Evolutionary conservation across 1,140 invertebrate species (phyloP).

Genomic region (Mactra quadrangularis): DNA sequence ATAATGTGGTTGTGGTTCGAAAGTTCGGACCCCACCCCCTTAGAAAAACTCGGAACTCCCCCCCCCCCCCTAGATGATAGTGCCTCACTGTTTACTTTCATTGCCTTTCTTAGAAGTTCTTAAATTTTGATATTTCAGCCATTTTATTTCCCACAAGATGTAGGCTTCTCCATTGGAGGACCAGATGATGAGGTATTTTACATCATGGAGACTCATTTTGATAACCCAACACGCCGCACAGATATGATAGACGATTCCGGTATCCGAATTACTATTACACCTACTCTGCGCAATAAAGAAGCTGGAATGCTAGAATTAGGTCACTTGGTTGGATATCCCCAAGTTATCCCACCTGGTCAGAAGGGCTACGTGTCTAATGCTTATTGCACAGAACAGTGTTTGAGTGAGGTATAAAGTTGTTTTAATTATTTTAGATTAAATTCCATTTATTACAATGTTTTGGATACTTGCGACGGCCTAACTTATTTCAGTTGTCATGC

Average conservation of each 20-base stretch:
- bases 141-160: slow-evolving; percentile 63
- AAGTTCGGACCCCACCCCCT: too few species aligned
- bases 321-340: neutral
- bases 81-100: too few species aligned
- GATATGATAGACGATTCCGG: slow-evolving; percentile 45
- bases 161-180: slow-evolving; percentile 57
- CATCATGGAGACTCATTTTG: slow-evolving; percentile 66
- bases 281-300: slow-evolving; percentile 14
- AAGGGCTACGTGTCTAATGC: neutral
- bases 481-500: too few species aligned
- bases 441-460: too few species aligned
- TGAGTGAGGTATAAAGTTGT: slow-evolving; percentile 20
- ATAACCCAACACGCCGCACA: slow-evolving; percentile 57
- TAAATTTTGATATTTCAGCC: slow-evolving; percentile 53
- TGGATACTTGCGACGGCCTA: too few species aligned
- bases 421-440: too few species aligned
- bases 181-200: slow-evolving; percentile 48
- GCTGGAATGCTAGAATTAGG: slow-evolving; percentile 38
- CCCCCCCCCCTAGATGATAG: too few species aligned
- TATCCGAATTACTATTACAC: slow-evolving; percentile 30
- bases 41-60: too few species aligned
- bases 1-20: too few species aligned
- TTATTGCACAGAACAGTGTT: slow-evolving; percentile 3
- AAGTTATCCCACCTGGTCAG: slow-evolving; percentile 18
- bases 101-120: too few species aligned